Base-by-base conservation (phyloP, 2,113 vertebrate genomes). In the Sula dactylatra region DNA sequence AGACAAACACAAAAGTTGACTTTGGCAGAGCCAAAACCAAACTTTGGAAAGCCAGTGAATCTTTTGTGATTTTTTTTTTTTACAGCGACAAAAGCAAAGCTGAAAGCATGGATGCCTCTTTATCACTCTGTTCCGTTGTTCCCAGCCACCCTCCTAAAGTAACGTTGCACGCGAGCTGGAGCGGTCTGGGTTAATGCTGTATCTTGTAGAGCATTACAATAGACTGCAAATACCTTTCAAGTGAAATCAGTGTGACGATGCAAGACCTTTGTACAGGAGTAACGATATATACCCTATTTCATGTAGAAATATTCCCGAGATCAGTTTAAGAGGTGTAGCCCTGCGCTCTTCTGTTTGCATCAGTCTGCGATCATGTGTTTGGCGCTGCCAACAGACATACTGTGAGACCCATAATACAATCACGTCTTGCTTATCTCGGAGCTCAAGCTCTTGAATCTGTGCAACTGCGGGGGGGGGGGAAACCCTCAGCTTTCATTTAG, bases 121-220 rank as follows among this genome's bases (percentile, higher is more conserved):
- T 45, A 58, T 73, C 16, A 4, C 26, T 32, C n/a, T 17, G 19
- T 24, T 76, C 49, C 17, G 79, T 69, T 82, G 59, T 71, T 93
- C 55, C 44, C 84, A 81, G 67, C 13, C 72, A 36, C 36, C 26
- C 34, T 80, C 45, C 76, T 34, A 3, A 80, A 77, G 29, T 16
- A 69, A 47, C 5, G 0, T 4, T 26, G 52, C 74, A 47, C 2
- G 1, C 0, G 1, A 71, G 76, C 8, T 49, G 50, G 59, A 80
- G 49, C 1, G 32, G 6, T 59, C 67, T 26, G 49, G 34, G 40
- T 77, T 86, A 88, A 77, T 26, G 32, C 24, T n/a, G 4, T 9
- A n/a, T 47, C 71, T 96, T 29, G 36, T 17, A 6, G 26, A 3
- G 32, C 34, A 34, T 29, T 24, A 49, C 20, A 49, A 7, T 15